These are phyloP conservation scores for Gallinago media DNA, from an alignment of 2,113 vertebrate genomes.

Conservation along the genomic window DNA sequence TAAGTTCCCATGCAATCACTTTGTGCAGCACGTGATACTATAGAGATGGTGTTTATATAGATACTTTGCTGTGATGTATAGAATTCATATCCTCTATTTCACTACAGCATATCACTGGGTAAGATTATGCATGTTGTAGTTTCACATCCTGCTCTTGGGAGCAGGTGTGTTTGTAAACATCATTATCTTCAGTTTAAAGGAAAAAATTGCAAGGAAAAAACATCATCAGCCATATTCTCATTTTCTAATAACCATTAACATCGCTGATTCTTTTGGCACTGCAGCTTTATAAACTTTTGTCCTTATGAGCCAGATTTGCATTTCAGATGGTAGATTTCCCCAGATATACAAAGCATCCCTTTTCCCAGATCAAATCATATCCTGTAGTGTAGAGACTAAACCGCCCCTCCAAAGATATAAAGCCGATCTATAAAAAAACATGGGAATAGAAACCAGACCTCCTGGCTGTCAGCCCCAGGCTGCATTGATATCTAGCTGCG, in stretches of 20 bases:
- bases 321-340: neutral
- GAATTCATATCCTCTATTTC: neutral
- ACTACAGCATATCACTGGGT: neutral
- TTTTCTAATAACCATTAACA: neutral
- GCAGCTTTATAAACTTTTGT: neutral
- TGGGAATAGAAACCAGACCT: neutral
- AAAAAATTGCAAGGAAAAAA: neutral
- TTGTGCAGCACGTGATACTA: neutral
- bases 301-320: neutral
- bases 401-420: neutral
- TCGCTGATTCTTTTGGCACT: neutral
- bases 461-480: neutral
- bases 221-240: neutral
- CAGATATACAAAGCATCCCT: neutral
- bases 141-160: neutral
- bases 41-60: neutral
- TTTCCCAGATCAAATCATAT: neutral
- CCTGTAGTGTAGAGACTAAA: neutral
- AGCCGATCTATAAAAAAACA: neutral
- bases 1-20: neutral
- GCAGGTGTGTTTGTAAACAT: neutral
- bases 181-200: neutral
- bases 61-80: rapidly evolving
- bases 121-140: neutral
- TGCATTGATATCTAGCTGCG: neutral